phyloP scores from a whole-genome alignment of 1,140 invertebrate species.

The Heliconius himera region DNA sequence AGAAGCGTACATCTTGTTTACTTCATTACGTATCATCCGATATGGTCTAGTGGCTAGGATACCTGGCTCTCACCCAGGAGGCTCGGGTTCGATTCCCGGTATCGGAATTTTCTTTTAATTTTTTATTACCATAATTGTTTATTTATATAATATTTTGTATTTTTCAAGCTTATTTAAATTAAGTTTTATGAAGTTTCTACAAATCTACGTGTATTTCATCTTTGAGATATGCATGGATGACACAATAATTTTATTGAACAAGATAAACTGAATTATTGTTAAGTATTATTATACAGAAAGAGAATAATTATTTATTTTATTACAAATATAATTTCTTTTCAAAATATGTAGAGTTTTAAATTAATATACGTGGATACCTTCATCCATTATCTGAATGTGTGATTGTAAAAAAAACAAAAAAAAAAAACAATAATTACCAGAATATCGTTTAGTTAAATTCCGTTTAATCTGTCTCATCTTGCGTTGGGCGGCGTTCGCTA shows the following conservation, averaged over 20 bases:
- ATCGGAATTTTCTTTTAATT: slow-evolving; percentile 55
- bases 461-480: slow-evolving; percentile 78
- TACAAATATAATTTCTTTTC: too few species aligned
- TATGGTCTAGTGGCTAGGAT: slow-evolving; percentile 73
- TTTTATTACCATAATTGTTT: slow-evolving; percentile 17
- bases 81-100: slow-evolving; percentile 71
- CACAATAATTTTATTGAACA: too few species aligned
- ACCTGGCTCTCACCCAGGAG: slow-evolving; percentile 61
- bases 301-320: too few species aligned
- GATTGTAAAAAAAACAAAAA: not conserved
- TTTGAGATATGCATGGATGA: too few species aligned
- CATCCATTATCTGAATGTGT: too few species aligned
- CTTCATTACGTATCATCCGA: slow-evolving; percentile 42
- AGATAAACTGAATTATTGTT: too few species aligned
- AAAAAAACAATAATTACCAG: slow-evolving; percentile 48
- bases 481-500: slow-evolving; percentile 82
- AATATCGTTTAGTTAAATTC: slow-evolving; percentile 80
- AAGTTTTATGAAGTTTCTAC: too few species aligned
- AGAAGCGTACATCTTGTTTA: not conserved
- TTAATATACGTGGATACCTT: too few species aligned
- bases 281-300: too few species aligned
- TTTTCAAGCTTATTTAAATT: slow-evolving; percentile 8
- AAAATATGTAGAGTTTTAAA: too few species aligned
- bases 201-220: too few species aligned
- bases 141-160: slow-evolving; percentile 29